Conservation (phyloP, 1,140 invertebrate genomes). For the Bombus difficillimus region DNA sequence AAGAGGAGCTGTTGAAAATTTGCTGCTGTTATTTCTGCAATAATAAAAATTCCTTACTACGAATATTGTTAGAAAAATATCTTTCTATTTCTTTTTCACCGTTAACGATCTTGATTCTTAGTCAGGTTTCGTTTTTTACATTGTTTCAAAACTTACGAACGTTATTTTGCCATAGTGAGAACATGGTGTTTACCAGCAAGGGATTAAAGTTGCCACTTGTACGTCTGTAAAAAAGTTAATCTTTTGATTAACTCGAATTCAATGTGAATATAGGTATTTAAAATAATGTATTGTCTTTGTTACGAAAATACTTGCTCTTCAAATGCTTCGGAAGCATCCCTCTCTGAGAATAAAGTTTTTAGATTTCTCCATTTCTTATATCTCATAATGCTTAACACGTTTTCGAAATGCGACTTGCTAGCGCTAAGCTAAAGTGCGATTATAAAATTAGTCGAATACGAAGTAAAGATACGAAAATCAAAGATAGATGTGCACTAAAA, state of each 20-base stretch:
- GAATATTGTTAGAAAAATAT: not conserved
- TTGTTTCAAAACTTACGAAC: not conserved
- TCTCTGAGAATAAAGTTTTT: not conserved
- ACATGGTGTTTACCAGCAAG: not conserved
- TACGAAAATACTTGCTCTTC: not conserved
- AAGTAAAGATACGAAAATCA: no score
- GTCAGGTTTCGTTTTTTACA: not conserved
- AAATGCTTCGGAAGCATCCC: not conserved
- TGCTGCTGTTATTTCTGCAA: not conserved
- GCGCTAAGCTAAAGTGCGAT: not conserved
- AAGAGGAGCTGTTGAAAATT: not conserved
- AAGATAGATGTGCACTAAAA: not conserved
- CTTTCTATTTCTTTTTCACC: not conserved
- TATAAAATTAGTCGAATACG: not conserved
- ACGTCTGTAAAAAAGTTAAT: not conserved
- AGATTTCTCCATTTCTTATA: not conserved
- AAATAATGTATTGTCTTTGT: not conserved
- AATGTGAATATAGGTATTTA: no score
- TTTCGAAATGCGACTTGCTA: not conserved
- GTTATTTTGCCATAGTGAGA: not conserved
- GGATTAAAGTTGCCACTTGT: not conserved
- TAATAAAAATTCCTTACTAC: not conserved
- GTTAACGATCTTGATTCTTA: no score
- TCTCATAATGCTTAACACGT: not conserved
- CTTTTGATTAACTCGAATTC: not conserved